Percentiles rank a stretch among this genome's conserved stretches.
Evolutionary conservation across 2,113 vertebrate species (phyloP).

Genomic region (Setophaga coronata): DNA sequence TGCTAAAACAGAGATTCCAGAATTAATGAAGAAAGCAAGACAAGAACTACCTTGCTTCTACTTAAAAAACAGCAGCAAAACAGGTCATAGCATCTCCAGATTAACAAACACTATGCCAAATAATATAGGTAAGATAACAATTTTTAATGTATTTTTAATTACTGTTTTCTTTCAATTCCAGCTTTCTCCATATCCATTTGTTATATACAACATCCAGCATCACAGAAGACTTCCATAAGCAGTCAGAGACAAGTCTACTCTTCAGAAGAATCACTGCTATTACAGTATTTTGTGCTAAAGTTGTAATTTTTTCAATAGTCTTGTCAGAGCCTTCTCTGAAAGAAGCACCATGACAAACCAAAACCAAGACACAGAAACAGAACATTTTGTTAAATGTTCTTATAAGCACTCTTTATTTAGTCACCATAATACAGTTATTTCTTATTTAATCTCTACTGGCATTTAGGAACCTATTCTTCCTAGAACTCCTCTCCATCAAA

Average conservation of each 20-base stretch:
- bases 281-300: neutral
- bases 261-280: neutral
- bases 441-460: neutral
- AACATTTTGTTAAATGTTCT: neutral
- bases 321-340: neutral
- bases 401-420: neutral
- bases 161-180: neutral
- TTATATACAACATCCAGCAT: neutral
- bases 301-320: neutral
- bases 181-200: neutral
- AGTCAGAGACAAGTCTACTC: neutral
- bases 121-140: neutral
- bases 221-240: neutral
- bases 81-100: neutral
- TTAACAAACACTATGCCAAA: neutral
- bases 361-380: neutral
- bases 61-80: neutral
- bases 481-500: neutral
- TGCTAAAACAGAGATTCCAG: slow-evolving; percentile 71
- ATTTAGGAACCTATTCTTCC: neutral
- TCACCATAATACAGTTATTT: neutral
- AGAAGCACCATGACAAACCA: neutral
- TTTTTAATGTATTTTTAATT: neutral
- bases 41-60: neutral
- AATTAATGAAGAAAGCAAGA: neutral